A percentile compares a stretch with the other conserved stretches of the same genome.
phyloP scores from a whole-genome alignment of 2,113 vertebrate genomes.

The Egretta garzetta region DNA sequence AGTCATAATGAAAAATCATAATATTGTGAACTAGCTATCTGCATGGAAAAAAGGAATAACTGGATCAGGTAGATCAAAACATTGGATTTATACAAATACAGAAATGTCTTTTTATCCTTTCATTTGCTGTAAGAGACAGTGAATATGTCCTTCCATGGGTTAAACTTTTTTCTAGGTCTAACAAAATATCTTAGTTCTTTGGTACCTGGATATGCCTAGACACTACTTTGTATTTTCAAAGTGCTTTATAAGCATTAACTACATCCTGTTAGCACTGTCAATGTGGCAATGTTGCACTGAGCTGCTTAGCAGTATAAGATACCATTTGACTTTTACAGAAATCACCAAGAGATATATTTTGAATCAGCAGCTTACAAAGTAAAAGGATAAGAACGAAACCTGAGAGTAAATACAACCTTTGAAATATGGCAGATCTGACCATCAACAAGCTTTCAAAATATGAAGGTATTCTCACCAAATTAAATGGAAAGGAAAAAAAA shows the following conservation, averaged over 20 bases:
- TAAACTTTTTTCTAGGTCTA: not conserved
- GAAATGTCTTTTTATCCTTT: not conserved
- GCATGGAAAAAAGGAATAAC: not conserved
- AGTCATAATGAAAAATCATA: not conserved
- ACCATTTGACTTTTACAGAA: not conserved
- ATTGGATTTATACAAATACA: not conserved
- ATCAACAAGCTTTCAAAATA: not conserved
- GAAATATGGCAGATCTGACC: not conserved
- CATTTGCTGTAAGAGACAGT: not conserved
- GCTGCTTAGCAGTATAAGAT: not conserved
- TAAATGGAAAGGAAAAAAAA: not conserved
- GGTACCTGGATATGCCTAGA: not conserved
- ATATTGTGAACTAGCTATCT: not conserved
- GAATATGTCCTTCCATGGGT: not conserved
- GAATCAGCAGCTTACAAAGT: not conserved
- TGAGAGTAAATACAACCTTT: not conserved
- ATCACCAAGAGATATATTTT: not conserved
- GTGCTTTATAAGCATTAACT: not conserved
- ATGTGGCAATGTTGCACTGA: not conserved
- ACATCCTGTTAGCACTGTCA: not conserved
- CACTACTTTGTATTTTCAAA: not conserved
- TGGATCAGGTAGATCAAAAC: not conserved
- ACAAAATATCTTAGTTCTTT: not conserved
- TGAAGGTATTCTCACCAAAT: not conserved
- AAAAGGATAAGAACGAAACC: not conserved